Evolutionary conservation across 1,140 invertebrate species (phyloP).

Genomic region (Microplitis demolitor): DNA sequence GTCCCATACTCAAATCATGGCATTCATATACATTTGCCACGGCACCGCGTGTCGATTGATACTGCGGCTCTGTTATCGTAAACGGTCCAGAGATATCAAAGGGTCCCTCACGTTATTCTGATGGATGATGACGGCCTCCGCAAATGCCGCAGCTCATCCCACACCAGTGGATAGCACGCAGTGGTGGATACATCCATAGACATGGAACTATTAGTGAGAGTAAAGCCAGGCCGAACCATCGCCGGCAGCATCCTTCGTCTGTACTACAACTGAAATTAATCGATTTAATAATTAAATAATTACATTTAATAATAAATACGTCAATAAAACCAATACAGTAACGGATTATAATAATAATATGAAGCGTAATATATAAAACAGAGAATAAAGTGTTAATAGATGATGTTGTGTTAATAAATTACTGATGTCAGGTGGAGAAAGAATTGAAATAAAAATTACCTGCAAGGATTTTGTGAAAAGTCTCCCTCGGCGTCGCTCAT

Average conservation of each 20-base stretch:
- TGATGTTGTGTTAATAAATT: no score
- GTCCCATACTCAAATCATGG: slow-evolving; percentile 52
- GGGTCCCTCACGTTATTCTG: slow-evolving; percentile 60
- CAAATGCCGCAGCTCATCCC: slow-evolving; percentile 78
- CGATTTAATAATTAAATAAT: slow-evolving; percentile 5
- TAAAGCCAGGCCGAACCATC: slow-evolving; percentile 84
- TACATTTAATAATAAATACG: not conserved
- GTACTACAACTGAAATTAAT: slow-evolving; percentile 58
- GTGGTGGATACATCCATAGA: slow-evolving; percentile 89
- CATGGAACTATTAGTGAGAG: slow-evolving; percentile 89
- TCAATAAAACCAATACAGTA: not conserved
- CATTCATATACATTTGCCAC: slow-evolving; percentile 57
- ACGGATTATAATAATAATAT: no score
- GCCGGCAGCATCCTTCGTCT: slow-evolving; percentile 64
- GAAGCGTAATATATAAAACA: not conserved
- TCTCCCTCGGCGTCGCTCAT: slow-evolving; percentile 86
- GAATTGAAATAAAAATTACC: slow-evolving; percentile 35
- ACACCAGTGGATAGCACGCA: slow-evolving; percentile 82
- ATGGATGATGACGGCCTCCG: slow-evolving; percentile 81
- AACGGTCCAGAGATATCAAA: slow-evolving; percentile 58
- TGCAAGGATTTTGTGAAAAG: slow-evolving; percentile 80
- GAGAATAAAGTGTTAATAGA: slow-evolving; percentile 5
- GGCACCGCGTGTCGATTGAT: slow-evolving; percentile 15
- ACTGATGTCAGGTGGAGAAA: not conserved
- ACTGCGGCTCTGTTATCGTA: slow-evolving; percentile 36